phyloP scores from a whole-genome alignment of 2,797 vertebrate species.

The Neosilurus hyrtlii region DNA sequence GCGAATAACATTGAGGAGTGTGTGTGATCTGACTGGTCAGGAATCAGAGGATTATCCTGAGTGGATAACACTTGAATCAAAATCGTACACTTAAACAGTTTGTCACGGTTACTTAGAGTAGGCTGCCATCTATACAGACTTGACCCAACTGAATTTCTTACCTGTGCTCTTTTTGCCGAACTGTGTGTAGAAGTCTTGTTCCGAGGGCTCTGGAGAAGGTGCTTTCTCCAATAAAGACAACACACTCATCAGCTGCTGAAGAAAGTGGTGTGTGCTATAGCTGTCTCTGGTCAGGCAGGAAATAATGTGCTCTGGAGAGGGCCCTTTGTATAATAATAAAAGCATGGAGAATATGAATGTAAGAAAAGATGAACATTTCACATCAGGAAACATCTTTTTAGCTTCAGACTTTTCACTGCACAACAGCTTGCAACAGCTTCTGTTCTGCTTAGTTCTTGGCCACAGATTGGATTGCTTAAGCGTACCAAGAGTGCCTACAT shows the following conservation, averaged over 20 bases:
- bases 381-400: too few relatives aligned
- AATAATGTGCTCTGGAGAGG: slow-evolving; percentile 82
- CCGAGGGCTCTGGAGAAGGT: slow-evolving; percentile 87
- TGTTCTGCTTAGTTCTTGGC: not conserved
- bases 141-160: slow-evolving; percentile 54
- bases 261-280: slow-evolving; percentile 87
- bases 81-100: too few relatives aligned
- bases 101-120: too few relatives aligned
- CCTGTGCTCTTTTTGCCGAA: slow-evolving; percentile 88
- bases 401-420: not conserved
- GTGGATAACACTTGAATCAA: too few relatives aligned
- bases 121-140: not conserved
- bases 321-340: slow-evolving; percentile 67
- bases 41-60: too few relatives aligned
- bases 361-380: not conserved
- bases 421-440: too few relatives aligned
- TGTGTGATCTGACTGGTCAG: too few relatives aligned
- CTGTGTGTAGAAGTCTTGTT: slow-evolving; percentile 96
- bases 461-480: not conserved
- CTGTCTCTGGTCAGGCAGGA: slow-evolving; percentile 92
- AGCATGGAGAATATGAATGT: not conserved
- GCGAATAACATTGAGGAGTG: too few relatives aligned
- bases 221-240: slow-evolving; percentile 85
- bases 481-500: not conserved
- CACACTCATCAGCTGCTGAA: slow-evolving; percentile 91